Conservation (phyloP, 2,888 invertebrate species). For the Mesochorus sp. region DNA sequence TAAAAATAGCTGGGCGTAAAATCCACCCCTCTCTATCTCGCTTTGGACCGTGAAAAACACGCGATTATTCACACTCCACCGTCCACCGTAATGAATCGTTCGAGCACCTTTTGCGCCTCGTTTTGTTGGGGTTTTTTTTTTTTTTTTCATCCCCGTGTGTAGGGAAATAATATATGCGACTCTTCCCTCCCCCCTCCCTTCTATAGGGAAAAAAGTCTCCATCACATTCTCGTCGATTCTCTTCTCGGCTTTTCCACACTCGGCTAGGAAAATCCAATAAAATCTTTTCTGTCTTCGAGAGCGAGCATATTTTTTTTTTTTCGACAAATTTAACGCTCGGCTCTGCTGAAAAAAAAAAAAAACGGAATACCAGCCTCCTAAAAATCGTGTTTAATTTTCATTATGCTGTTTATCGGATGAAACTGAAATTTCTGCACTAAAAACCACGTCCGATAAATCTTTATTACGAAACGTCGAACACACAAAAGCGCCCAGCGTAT, state of each 20-base stretch:
- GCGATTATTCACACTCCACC: constrained; percentile 18
- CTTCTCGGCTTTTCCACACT: too few species aligned
- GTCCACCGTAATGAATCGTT: constrained; percentile 28
- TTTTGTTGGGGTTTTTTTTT: too few species aligned
- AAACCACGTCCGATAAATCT: too few species aligned
- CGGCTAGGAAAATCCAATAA: too few species aligned
- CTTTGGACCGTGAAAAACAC: background rate
- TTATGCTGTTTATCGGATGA: background rate
- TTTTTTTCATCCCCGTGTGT: background rate
- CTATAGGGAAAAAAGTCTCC: too few species aligned
- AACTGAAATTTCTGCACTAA: background rate
- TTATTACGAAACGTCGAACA: constrained; percentile 35
- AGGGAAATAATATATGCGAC: background rate
- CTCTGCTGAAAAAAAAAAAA: too few species aligned
- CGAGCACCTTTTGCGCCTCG: background rate
- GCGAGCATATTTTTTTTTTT: too few species aligned
- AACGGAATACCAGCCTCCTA: too few species aligned
- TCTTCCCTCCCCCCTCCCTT: too few species aligned
- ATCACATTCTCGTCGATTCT: too few species aligned
- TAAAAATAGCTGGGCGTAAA: background rate
- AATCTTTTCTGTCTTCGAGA: too few species aligned
- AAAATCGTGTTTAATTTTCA: background rate
- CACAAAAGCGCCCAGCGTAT: constrained; percentile 34
- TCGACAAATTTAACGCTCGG: too few species aligned
- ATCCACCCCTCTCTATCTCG: background rate